These are phyloP conservation scores for Amniataba percoides DNA, from an alignment of 2,797 vertebrate species.

Conservation along the genomic window DNA sequence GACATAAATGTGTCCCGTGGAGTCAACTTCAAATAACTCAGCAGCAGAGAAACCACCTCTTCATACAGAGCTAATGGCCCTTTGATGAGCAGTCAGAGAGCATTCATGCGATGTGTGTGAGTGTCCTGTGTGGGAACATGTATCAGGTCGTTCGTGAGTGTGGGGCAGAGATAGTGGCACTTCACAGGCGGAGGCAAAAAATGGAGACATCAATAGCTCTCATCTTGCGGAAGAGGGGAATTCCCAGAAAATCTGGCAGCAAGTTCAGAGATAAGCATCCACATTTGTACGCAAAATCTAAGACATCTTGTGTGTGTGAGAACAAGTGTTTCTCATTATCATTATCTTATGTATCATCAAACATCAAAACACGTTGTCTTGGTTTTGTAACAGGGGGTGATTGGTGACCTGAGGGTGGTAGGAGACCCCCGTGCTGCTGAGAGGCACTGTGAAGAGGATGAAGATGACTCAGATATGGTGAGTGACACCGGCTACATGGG, in stretches of 20 bases:
- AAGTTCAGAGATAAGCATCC: conserved; percentile 38
- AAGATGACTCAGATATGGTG: conserved; percentile 91
- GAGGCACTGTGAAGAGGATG: conserved; percentile 92
- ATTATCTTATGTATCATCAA: conserved; percentile 14
- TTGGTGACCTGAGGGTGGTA: conserved; percentile 89
- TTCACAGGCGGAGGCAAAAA: conserved; percentile 52
- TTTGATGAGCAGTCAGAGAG: conserved; percentile 57
- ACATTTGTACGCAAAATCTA: conserved; percentile 14
- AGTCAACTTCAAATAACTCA: conserved; percentile 53
- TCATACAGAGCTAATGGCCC: conserved; percentile 56
- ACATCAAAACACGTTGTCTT: conserved; percentile 23
- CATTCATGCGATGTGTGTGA: conserved; percentile 38
- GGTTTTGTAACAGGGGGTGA: conserved; percentile 86
- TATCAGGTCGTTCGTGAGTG: conserved; percentile 34
- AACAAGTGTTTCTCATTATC: background rate
- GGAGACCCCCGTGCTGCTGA: conserved; percentile 88
- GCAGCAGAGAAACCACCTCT: conserved; percentile 33
- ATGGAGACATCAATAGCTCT: conserved; percentile 54
- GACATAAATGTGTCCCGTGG: conserved; percentile 53
- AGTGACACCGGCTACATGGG: conserved; percentile 59
- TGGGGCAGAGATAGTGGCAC: conserved; percentile 45
- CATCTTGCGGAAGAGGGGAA: conserved; percentile 41
- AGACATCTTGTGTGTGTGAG: background rate
- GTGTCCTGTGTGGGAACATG: conserved; percentile 59
- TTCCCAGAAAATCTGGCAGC: conserved; percentile 41